Evolutionary conservation across 2,113 vertebrate genomes (phyloP).

Genomic region (Papio anubis): DNA sequence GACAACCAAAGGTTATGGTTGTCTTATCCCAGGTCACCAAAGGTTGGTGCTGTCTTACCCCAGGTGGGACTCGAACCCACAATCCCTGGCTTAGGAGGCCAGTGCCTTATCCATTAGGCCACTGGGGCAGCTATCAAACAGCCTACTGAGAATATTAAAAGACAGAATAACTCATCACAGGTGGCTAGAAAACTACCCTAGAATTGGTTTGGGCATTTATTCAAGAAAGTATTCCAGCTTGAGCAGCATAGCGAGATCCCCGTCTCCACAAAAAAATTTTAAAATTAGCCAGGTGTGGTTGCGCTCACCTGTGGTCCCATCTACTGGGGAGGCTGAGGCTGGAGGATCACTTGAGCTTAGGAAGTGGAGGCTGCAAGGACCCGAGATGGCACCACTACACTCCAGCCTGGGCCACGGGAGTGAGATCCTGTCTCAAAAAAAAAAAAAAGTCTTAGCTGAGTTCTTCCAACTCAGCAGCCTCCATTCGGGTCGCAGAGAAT

Average conservation of each 20-base stretch:
- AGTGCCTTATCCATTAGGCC: slow-evolving; percentile 84
- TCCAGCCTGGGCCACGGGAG: too few species aligned
- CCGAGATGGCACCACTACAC: too few species aligned
- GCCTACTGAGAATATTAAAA: slow-evolving; percentile 20
- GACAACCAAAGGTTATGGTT: rapidly evolving
- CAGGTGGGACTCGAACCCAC: slow-evolving; percentile 87
- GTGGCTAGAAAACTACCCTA: rapidly evolving
- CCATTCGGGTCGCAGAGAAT: neutral
- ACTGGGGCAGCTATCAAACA: slow-evolving; percentile 69
- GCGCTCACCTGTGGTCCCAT: too few species aligned
- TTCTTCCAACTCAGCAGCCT: neutral
- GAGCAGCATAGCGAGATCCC: too few species aligned
- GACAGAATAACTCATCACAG: neutral
- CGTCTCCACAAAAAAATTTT: too few species aligned
- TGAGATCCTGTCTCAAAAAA: too few species aligned
- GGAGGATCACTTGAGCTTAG: too few species aligned
- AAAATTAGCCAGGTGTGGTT: too few species aligned
- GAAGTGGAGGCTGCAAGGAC: too few species aligned
- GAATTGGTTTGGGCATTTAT: too few species aligned
- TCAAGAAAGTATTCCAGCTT: neutral
- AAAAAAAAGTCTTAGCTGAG: too few species aligned
- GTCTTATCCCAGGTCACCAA: neutral
- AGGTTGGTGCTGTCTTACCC: slow-evolving; percentile 61
- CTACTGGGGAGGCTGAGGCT: too few species aligned
- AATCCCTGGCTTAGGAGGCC: slow-evolving; percentile 83